A percentile compares a stretch with the other conserved stretches of the same genome.
phyloP scores from a whole-genome alignment of 2,888 invertebrate species.

The Hyposoter dolosus region DNA sequence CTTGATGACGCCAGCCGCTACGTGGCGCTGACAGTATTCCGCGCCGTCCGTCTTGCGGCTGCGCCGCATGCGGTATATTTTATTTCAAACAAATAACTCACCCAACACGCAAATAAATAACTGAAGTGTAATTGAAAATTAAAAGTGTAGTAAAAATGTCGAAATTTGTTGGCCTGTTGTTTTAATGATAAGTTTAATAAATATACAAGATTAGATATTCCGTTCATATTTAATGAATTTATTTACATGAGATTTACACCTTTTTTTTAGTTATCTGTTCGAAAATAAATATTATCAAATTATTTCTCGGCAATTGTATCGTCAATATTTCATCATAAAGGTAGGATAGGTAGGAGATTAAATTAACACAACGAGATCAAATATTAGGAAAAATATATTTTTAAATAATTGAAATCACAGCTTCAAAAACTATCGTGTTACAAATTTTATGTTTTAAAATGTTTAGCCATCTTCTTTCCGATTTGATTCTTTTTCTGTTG shows the following conservation, averaged over 20 bases:
- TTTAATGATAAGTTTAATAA: constrained; percentile 27
- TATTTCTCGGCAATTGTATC: constrained; percentile 9
- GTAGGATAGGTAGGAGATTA: constrained; percentile 36
- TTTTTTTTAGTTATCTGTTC: constrained; percentile 6
- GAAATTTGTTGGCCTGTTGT: constrained; percentile 26
- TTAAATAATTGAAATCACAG: neutral
- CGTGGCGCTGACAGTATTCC: constrained; percentile 24
- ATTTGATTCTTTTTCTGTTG: constrained; percentile 38
- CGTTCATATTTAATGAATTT: constrained; percentile 44
- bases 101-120: too few species aligned
- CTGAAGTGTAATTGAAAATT: constrained; percentile 21
- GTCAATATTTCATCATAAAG: constrained; percentile 20
- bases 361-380: constrained; percentile 19
- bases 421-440: neutral
- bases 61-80: constrained; percentile 33
- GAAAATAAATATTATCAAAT: constrained; percentile 17
- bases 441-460: constrained; percentile 20
- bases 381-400: constrained; percentile 36
- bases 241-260: neutral
- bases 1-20: constrained; percentile 20
- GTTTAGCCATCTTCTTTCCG: constrained; percentile 28
- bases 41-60: constrained; percentile 23
- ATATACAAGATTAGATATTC: constrained; percentile 41
- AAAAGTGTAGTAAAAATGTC: constrained; percentile 37
- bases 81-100: constrained; percentile 33